These are phyloP conservation scores for Phrynocephalus vlangalii DNA, from an alignment of 2,797 vertebrate genomes.

Conservation along the genomic window DNA sequence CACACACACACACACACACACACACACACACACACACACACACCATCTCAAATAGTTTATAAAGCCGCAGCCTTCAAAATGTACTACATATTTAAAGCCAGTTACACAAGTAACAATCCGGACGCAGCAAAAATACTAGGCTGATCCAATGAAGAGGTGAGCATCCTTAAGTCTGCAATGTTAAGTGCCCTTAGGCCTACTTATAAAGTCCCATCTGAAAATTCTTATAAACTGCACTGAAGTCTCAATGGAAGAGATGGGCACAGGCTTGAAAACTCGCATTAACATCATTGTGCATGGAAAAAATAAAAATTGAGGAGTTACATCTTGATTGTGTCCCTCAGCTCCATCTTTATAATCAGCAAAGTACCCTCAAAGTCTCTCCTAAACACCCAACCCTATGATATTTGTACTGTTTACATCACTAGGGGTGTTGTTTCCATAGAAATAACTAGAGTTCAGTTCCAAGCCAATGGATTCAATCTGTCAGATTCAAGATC, in stretches of 20 bases:
- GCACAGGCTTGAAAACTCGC: background rate
- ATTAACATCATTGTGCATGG: too few relatives aligned
- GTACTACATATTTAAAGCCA: accelerated
- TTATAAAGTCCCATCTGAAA: background rate
- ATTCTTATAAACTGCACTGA: background rate
- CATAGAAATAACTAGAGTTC: background rate
- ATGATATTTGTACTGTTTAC: background rate
- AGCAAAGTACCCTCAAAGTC: background rate
- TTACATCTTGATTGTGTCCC: background rate
- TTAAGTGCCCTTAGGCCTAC: background rate
- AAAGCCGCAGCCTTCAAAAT: constrained; percentile 33
- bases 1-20: too few relatives aligned
- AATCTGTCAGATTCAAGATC: background rate
- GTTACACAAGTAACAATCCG: background rate
- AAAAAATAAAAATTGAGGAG: too few relatives aligned
- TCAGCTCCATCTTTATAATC: background rate
- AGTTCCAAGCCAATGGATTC: background rate
- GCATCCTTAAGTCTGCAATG: background rate
- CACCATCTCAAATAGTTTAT: constrained; percentile 39
- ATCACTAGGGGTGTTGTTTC: background rate
- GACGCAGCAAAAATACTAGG: constrained; percentile 28
- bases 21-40: too few relatives aligned
- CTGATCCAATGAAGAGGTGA: background rate
- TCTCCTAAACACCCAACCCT: background rate
- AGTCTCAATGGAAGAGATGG: background rate